Evolutionary conservation across 2,888 invertebrate genomes (phyloP).

Genomic region (Mythimna impura): DNA sequence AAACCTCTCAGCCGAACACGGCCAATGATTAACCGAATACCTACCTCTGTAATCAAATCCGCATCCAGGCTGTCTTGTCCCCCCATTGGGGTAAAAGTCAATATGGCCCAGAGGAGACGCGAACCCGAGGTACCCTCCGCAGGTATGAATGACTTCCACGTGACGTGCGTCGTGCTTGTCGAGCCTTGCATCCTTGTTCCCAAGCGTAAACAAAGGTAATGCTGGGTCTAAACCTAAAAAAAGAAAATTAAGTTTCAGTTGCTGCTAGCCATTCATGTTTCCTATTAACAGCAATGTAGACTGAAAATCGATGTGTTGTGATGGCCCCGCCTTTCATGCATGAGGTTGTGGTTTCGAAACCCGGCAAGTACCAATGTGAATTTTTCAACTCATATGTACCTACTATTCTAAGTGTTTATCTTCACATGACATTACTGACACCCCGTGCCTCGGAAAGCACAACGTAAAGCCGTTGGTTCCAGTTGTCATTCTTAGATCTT

Average conservation of each 20-base stretch:
- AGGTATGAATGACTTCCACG: conserved; percentile 92
- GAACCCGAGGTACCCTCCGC: conserved; percentile 91
- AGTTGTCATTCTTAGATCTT: too few relatives aligned
- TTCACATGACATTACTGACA: too few relatives aligned
- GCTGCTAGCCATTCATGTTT: not conserved
- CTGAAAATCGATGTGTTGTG: too few relatives aligned
- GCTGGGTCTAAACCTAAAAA: conserved; percentile 91
- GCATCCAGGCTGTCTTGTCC: conserved; percentile 91
- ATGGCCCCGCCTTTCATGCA: too few relatives aligned
- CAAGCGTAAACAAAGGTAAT: conserved; percentile 88
- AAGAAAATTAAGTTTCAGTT: not conserved
- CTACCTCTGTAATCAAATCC: conserved; percentile 88
- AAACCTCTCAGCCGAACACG: not conserved
- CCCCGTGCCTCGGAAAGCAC: too few relatives aligned
- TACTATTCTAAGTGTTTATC: too few relatives aligned
- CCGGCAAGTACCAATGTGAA: too few relatives aligned
- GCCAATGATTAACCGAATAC: conserved; percentile 4
- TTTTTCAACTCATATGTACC: too few relatives aligned
- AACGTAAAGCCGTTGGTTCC: too few relatives aligned
- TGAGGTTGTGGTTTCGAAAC: too few relatives aligned
- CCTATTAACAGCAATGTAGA: too few relatives aligned
- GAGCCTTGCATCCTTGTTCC: conserved; percentile 88
- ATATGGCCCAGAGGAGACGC: conserved; percentile 90
- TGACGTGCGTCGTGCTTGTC: conserved; percentile 91
- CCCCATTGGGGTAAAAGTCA: conserved; percentile 92